Base-by-base conservation (phyloP, 2,888 invertebrate genomes). In the Perizoma affinitatum region DNA sequence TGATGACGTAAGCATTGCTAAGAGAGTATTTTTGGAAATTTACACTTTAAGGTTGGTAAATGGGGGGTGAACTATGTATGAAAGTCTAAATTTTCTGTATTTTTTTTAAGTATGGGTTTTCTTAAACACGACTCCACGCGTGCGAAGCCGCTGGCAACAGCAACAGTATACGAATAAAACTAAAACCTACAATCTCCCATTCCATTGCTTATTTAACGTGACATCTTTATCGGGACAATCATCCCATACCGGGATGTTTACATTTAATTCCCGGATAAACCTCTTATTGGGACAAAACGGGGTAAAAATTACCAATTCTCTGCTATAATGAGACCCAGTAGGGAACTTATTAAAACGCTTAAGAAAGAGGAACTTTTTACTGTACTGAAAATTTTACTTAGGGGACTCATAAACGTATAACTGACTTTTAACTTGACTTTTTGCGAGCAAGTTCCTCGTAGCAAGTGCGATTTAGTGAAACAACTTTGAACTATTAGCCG, bases 231-330 rank as follows among this genome's bases (percentile, higher is more conserved):
- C 47, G 50, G 38, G 36, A 55, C 55, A 52, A 55, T 46, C 53
- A 63, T 63, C 66, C 60, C 54, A 48, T 54, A 48, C 56, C 50
- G 65, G 65, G 58, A 65, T 74, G 72, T 78, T 75, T 74, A 71
- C 70, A 64, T 79, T 79, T 74, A 71, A 80, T 78, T 73, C 56
- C 59, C 50, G 61, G 57, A 71, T 67, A 69, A 72, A 69, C 67
- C 67, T 57, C 63, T 68, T 73, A 69, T 72, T 71, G 71, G 63
- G 52, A 50, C 42, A 42, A 55, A 63, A 65, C 61, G 68, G 65
- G 64, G 67, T 62, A 64, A 70, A 70, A 67, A 58, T 63, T 61
- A 63, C 63, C 58, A 52, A 66, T 66, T 56, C 52, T 11, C 36
- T 43, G 58, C 45, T 63, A 49, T 55, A 55, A 52, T 54, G 48